Percentiles rank a stretch among this genome's conserved stretches.
phyloP scores from a whole-genome alignment of 2,113 vertebrate genomes.

The Labeo rohita region DNA sequence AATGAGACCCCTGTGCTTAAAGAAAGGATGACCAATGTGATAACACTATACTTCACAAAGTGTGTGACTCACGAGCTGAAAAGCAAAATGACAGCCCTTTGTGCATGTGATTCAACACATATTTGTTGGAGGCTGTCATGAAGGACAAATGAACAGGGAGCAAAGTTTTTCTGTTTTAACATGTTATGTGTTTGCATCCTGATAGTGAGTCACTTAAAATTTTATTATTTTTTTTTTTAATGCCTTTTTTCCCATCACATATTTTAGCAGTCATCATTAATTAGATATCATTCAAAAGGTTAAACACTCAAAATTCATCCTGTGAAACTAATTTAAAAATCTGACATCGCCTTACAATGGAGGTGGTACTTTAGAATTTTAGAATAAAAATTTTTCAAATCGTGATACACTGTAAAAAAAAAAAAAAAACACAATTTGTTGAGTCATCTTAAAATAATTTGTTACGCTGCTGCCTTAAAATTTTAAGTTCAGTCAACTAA shows the following conservation, averaged over 20 bases:
- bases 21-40: slow-evolving; percentile 44
- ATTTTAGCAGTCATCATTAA: no score
- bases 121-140: not conserved
- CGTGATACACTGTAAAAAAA: no score
- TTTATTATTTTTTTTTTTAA: no score
- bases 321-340: not conserved
- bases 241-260: no score
- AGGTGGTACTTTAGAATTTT: not conserved
- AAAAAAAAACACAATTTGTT: no score
- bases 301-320: not conserved
- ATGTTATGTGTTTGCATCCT: not conserved
- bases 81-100: not conserved
- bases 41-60: slow-evolving; percentile 29
- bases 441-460: no score
- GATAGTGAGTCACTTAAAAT: no score
- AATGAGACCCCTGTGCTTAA: slow-evolving; percentile 53
- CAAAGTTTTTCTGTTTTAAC: not conserved
- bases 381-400: no score
- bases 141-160: not conserved
- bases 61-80: slow-evolving; percentile 57
- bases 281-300: not conserved
- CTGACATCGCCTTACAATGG: no score
- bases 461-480: no score
- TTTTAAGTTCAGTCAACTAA: no score
- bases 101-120: not conserved